phyloP scores from a whole-genome alignment of 2,888 invertebrate species.

The Orthosia gothica region DNA sequence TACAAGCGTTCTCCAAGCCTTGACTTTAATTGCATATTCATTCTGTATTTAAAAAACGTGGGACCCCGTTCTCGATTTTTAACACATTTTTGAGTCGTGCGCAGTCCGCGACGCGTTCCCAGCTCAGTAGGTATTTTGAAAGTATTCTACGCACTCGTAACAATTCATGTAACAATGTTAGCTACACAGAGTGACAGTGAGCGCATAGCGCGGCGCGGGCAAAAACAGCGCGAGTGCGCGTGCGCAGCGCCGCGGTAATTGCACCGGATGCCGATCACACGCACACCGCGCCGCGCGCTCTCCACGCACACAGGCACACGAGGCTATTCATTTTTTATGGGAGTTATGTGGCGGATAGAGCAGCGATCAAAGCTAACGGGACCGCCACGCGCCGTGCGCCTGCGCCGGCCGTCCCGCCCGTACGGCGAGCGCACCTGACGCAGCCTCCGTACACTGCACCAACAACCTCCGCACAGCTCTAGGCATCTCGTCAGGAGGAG shows the following conservation, averaged over 20 bases:
- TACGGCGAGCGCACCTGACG: slow-evolving; percentile 13
- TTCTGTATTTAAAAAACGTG: not conserved
- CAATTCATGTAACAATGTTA: slow-evolving; percentile 18
- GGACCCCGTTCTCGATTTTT: not conserved
- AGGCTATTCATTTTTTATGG: slow-evolving; percentile 36
- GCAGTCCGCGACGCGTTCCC: too few relatives aligned
- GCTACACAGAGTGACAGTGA: slow-evolving; percentile 32
- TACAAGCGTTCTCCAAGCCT: not conserved
- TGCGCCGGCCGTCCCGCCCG: not conserved
- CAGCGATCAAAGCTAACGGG: slow-evolving; percentile 56
- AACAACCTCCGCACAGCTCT: too few relatives aligned
- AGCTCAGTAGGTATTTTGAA: not conserved
- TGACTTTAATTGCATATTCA: too few relatives aligned
- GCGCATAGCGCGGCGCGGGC: slow-evolving; percentile 27
- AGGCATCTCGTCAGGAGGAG: not conserved
- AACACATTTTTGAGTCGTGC: not conserved
- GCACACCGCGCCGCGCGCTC: slow-evolving; percentile 15
- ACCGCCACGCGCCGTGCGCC: slow-evolving; percentile 14
- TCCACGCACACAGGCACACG: slow-evolving; percentile 7
- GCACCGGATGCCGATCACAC: slow-evolving; percentile 66
- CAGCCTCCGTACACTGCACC: not conserved
- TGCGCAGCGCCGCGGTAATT: slow-evolving; percentile 57
- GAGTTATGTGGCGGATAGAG: slow-evolving; percentile 42
- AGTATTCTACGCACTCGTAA: slow-evolving; percentile 7
- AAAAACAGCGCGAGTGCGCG: slow-evolving; percentile 61